phyloP scores from a whole-genome alignment of 2,113 vertebrate genomes.

The Tragelaphus strepsiceros region DNA sequence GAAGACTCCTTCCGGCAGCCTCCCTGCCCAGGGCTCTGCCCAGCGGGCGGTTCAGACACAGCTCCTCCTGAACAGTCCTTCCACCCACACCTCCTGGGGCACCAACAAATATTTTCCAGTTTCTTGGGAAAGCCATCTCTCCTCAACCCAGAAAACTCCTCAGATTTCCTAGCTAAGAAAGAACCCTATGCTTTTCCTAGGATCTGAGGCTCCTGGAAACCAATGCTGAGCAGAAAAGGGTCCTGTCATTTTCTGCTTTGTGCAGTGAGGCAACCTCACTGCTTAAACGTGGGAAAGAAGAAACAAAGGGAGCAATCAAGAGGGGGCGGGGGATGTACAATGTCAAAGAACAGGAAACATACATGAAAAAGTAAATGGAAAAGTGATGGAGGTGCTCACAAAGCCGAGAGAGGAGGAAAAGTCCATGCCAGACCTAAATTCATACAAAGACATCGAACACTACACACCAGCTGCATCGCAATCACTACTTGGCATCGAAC shows the following conservation, averaged over 20 bases:
- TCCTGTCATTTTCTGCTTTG: background rate
- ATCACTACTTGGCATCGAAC: background rate
- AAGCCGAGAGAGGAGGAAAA: too few species aligned
- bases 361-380: background rate
- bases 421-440: background rate
- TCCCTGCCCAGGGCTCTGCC: background rate
- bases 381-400: background rate
- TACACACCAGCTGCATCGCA: background rate
- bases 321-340: accelerated
- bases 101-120: background rate
- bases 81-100: too few species aligned
- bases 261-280: background rate
- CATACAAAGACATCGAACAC: background rate
- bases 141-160: background rate
- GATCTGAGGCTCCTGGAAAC: background rate
- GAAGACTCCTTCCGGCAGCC: accelerated
- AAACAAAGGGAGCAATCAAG: background rate
- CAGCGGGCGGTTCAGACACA: accelerated
- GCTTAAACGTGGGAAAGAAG: background rate
- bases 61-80: background rate
- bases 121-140: background rate
- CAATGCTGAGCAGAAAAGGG: background rate
- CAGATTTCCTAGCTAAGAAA: background rate
- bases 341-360: background rate
- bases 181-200: background rate